Conservation (phyloP, 2,888 invertebrate genomes). For the Limenitis arthemis region DNA sequence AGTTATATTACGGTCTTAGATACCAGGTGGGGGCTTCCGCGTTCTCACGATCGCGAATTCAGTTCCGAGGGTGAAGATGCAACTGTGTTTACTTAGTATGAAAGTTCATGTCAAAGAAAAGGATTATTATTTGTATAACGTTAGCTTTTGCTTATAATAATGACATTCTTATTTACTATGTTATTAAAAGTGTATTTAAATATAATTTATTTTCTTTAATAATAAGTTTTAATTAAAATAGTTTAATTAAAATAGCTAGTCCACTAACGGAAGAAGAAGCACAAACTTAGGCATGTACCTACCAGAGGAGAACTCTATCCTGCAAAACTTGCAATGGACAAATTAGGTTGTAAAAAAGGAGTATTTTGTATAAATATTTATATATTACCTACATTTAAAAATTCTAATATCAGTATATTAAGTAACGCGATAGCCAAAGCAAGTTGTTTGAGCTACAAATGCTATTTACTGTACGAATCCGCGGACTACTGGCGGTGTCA, state of each 20-base stretch:
- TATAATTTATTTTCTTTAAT: too few relatives aligned
- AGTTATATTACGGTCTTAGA: slow-evolving; percentile 54
- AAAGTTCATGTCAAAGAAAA: slow-evolving; percentile 1
- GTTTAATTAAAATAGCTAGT: too few relatives aligned
- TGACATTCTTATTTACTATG: neutral
- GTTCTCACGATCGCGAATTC: slow-evolving; percentile 61
- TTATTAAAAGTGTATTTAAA: too few relatives aligned
- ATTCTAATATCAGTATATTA: slow-evolving; percentile 17
- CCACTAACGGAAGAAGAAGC: too few relatives aligned
- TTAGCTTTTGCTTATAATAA: neutral
- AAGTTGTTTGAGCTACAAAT: slow-evolving; percentile 63
- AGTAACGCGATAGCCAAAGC: slow-evolving; percentile 58
- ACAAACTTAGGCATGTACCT: too few relatives aligned
- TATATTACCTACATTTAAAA: neutral
- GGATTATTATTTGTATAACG: neutral
- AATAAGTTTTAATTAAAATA: too few relatives aligned
- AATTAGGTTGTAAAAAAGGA: too few relatives aligned
- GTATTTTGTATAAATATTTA: too few relatives aligned
- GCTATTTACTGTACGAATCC: slow-evolving; percentile 64
- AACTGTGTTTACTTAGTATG: slow-evolving; percentile 41
- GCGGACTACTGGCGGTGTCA: slow-evolving; percentile 60
- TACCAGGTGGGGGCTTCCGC: slow-evolving; percentile 55
- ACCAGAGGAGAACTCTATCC: too few relatives aligned
- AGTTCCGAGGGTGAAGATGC: slow-evolving; percentile 41
- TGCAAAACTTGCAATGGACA: too few relatives aligned